Percentiles rank a stretch among this genome's conserved stretches.
Conservation (phyloP, 2,113 vertebrate species). For the Amblyopsis rosae region DNA sequence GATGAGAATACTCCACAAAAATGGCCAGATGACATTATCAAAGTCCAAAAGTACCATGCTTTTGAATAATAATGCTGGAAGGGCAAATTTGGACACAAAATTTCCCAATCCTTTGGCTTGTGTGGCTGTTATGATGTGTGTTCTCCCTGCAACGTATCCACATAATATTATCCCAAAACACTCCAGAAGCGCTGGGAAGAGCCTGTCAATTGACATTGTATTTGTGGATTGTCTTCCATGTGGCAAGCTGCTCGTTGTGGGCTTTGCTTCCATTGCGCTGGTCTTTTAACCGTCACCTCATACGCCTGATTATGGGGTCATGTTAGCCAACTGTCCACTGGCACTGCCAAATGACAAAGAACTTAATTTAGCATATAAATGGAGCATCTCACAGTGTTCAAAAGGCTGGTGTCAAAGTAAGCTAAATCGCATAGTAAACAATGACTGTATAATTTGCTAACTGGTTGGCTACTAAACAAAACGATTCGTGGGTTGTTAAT, state of each 20-base stretch:
- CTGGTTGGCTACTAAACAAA: neutral
- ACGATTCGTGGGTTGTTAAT: neutral
- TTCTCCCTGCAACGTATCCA: constrained; percentile 91
- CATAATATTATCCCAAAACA: constrained; percentile 98
- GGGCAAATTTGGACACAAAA: constrained; percentile 96
- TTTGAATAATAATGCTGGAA: constrained; percentile 94
- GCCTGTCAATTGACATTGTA: constrained; percentile 90
- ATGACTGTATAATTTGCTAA: neutral
- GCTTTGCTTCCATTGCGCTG: constrained; percentile 50
- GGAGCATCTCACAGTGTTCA: neutral
- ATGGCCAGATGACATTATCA: constrained; percentile 91
- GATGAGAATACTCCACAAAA: constrained; percentile 90
- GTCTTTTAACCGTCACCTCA: constrained; percentile 6
- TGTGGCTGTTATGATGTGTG: constrained; percentile 87
- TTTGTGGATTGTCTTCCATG: constrained; percentile 37
- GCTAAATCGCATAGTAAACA: neutral
- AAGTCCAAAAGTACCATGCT: constrained; percentile 98
- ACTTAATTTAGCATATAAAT: neutral
- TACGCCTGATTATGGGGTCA: neutral
- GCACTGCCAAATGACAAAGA: neutral
- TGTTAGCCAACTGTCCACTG: neutral
- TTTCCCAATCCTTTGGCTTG: constrained; percentile 94
- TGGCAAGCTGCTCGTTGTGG: constrained; percentile 8
- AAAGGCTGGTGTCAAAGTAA: neutral
- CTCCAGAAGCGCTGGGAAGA: constrained; percentile 92